Conservation (phyloP, 2,797 vertebrate species). For the Sparidentex hasta region DNA sequence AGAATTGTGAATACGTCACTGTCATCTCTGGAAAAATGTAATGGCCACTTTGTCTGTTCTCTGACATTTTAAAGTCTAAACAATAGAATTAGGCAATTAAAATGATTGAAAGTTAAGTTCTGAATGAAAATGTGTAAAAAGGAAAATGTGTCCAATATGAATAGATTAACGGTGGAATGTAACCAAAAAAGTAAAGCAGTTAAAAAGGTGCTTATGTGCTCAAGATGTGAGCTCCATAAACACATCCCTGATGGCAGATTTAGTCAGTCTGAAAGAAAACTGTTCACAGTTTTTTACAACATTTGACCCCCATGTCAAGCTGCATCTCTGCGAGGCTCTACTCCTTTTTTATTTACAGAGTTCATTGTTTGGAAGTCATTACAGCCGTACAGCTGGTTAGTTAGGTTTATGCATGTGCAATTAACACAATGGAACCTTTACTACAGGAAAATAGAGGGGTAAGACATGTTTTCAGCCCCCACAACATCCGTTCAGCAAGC, state of each 20-base stretch:
- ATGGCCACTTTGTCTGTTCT: too few species aligned
- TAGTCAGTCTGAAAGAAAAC: neutral
- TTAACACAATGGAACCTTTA: constrained; percentile 59
- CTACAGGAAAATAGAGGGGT: constrained; percentile 54
- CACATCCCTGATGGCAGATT: neutral
- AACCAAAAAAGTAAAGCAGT: too few species aligned
- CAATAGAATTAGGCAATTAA: neutral
- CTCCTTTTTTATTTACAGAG: constrained; percentile 21
- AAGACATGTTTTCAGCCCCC: constrained; percentile 52
- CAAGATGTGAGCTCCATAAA: neutral
- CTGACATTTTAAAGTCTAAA: too few species aligned
- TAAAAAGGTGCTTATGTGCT: neutral
- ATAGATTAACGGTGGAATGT: too few species aligned
- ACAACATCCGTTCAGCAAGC: constrained; percentile 55
- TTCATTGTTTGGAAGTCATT: constrained; percentile 40
- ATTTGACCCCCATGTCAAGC: constrained; percentile 8
- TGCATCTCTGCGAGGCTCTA: constrained; percentile 1
- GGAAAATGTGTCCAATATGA: too few species aligned
- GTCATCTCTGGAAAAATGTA: too few species aligned
- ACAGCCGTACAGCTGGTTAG: constrained; percentile 37
- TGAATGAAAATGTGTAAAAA: neutral
- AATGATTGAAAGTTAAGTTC: neutral
- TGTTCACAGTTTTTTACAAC: neutral
- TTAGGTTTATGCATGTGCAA: constrained; percentile 44
- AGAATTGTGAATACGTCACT: too few species aligned